Conservation (phyloP, 2,888 invertebrate genomes). For the Ceriagrion tenellum region DNA sequence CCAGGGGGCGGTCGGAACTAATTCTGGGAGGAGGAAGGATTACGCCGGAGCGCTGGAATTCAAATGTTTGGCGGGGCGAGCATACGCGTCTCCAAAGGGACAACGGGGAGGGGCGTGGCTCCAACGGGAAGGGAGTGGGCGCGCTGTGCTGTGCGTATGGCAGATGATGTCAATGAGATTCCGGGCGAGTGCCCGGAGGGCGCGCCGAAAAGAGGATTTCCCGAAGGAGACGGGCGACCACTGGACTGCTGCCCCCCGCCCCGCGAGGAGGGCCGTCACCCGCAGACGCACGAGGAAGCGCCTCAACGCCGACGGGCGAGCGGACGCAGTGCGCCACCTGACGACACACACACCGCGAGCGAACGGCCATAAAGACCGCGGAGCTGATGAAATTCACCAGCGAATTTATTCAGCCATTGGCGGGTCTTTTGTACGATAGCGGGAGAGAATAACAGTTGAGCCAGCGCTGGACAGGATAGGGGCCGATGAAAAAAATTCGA, state of each 20-base stretch:
- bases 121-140: no score
- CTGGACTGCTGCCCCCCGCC: not conserved
- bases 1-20: not conserved
- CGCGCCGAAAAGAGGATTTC: not conserved
- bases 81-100: not conserved
- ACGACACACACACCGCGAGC: not conserved
- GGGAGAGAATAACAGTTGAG: not conserved
- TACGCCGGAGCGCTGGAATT: not conserved
- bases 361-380: not conserved
- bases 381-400: not conserved
- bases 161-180: conserved; percentile 20
- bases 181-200: not conserved
- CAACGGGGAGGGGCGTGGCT: not conserved
- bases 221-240: not conserved
- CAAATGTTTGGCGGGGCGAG: not conserved
- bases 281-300: not conserved
- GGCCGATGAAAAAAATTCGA: no score
- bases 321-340: not conserved
- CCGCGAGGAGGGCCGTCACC: not conserved
- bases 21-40: not conserved
- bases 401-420: not conserved
- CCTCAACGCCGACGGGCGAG: no score
- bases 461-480: not conserved
- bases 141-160: not conserved
- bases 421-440: not conserved